Evolutionary conservation across 2,888 invertebrate species (phyloP).

Genomic region (Apantesis nais): DNA sequence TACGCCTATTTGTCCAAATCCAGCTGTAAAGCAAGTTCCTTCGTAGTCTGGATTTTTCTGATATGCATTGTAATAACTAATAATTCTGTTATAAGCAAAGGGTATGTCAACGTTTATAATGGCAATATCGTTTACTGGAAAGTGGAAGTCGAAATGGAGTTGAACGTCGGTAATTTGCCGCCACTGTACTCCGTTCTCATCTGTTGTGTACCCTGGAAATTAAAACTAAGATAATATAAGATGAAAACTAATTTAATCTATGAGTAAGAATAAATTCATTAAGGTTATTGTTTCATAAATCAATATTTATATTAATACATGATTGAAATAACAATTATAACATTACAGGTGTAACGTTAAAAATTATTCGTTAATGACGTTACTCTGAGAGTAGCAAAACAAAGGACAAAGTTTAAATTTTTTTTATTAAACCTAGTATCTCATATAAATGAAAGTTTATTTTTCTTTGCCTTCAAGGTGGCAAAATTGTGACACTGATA

Average conservation of each 20-base stretch:
- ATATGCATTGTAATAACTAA: background rate
- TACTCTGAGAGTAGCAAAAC: too few species aligned
- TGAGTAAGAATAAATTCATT: too few species aligned
- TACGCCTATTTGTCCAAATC: conserved; percentile 1
- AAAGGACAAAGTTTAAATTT: too few species aligned
- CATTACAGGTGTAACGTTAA: too few species aligned
- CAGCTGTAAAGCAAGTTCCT: background rate
- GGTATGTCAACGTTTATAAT: background rate
- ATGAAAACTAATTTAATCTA: background rate
- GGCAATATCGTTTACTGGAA: conserved; percentile 9
- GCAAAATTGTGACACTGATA: too few species aligned
- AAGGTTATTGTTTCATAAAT: too few species aligned
- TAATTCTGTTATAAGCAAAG: background rate
- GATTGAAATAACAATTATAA: too few species aligned
- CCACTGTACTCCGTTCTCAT: conserved; percentile 4
- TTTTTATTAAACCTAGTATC: too few species aligned
- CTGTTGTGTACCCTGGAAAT: conserved; percentile 5
- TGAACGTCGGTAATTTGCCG: background rate
- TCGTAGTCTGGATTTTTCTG: background rate
- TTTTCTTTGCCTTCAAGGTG: too few species aligned
- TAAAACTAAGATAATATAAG: too few species aligned
- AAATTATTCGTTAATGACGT: too few species aligned
- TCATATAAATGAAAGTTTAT: background rate
- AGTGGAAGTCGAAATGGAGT: conserved; percentile 1
- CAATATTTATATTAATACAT: too few species aligned